These are phyloP conservation scores for Ceraclea dissimilis DNA, from an alignment of 2,888 invertebrate genomes.

Conservation along the genomic window DNA sequence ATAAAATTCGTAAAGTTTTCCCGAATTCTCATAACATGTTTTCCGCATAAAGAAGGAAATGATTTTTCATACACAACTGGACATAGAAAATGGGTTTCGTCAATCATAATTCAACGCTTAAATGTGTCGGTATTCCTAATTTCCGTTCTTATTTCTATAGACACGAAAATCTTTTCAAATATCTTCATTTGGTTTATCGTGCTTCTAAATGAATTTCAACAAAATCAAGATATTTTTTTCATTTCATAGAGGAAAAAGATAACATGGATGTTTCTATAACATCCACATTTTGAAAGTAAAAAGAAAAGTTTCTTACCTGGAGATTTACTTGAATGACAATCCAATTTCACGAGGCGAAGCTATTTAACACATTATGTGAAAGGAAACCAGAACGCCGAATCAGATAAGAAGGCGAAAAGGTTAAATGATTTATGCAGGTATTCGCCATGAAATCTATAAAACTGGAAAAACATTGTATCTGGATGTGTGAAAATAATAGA, in stretches of 20 bases:
- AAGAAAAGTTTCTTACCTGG: not conserved
- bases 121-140: too few relatives aligned
- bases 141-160: too few relatives aligned
- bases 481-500: not conserved
- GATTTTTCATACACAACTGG: too few relatives aligned
- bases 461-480: not conserved
- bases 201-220: too few relatives aligned
- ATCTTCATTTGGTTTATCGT: too few relatives aligned
- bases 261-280: not conserved
- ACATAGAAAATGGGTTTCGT: too few relatives aligned
- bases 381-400: slow-evolving; percentile 1
- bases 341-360: slow-evolving; percentile 5
- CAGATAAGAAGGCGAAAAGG: not conserved
- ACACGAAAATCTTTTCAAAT: too few relatives aligned
- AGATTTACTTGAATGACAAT: slow-evolving; percentile 1
- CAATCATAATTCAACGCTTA: too few relatives aligned
- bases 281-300: not conserved
- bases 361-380: slow-evolving; percentile 4
- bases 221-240: too few relatives aligned
- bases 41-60: too few relatives aligned
- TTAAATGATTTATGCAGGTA: slow-evolving; percentile 1
- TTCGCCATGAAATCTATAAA: not conserved
- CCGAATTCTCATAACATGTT: too few relatives aligned
- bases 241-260: not conserved
- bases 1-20: too few relatives aligned